Base-by-base conservation (phyloP, 2,888 invertebrate species). In the Pseudanteris insignis region DNA sequence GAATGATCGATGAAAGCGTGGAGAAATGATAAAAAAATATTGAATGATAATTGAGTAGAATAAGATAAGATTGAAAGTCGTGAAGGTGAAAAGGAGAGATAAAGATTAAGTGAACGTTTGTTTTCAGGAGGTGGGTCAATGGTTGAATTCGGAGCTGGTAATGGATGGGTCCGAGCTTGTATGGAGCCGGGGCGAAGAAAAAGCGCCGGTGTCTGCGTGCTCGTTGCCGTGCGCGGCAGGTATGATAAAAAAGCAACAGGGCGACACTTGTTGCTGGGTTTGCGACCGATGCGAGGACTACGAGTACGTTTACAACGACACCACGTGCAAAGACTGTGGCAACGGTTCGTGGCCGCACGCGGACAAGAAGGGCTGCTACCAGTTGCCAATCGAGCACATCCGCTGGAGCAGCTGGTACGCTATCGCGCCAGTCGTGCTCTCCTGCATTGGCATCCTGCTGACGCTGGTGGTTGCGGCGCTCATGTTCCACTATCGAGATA, bases 211-310 rank as follows among this genome's bases (percentile, higher is more conserved):
- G 26, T 90, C 89, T 1, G 86, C 88, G 1, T 90, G 90, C 70
- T 88, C 88, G 28, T 78, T 86, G 50, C 88, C 89, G 3, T 90
- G 90, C 74, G 82, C 81, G 59, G 81, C 83, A 21, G 89, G 89
- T 32, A 85, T 88, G 83, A 85, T 88, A 60, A 86, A 86, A 70
- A 87, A 85, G 75, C 86, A 88, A 78, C 85, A 85, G 81, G 86
- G 86, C 4, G 86, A 88, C 75, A 85, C 85, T 30, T 90, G 90
- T 78, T 90, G 90, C 78, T 90, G 91, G 91, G 87, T 89, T 12
- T 91, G 90, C 74, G 86, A 88, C 69, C 85, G 84, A 53, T 90
- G 91, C 75, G 86, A 87, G 70, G 84, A 85, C 4, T 86, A 86
- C 74, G 88, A 89, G 75, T 88, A 83, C 68, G 86, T 88, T 2